Evolutionary conservation across 2,888 invertebrate genomes (phyloP).

Genomic region (Adineta ricciae): DNA sequence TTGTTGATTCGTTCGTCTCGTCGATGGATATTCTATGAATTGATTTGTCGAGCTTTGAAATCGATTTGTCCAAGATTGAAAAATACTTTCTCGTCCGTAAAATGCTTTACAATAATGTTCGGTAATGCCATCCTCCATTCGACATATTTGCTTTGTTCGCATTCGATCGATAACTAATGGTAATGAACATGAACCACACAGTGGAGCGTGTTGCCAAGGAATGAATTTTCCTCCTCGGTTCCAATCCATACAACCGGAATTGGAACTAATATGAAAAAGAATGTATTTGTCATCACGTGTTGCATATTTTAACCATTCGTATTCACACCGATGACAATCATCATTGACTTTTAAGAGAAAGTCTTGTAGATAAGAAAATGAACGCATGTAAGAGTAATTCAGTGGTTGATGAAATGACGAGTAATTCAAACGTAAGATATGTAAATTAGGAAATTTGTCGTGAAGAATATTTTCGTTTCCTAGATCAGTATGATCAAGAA

Average conservation of each 20-base stretch:
- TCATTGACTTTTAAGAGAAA: not conserved
- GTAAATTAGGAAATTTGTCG: not conserved
- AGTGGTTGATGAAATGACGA: not conserved
- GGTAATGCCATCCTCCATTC: constrained; percentile 1
- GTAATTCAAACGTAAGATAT: not conserved
- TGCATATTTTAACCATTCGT: constrained; percentile 2
- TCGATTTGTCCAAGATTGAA: not conserved
- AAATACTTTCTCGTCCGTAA: not conserved
- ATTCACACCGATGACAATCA: constrained; percentile 23
- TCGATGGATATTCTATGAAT: not conserved
- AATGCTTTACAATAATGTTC: constrained; percentile 19
- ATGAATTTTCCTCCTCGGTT: not conserved
- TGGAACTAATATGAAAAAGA: not conserved
- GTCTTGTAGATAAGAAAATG: not conserved
- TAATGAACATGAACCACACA: constrained; percentile 4
- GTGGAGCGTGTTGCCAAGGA: not conserved
- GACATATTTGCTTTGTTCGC: not conserved
- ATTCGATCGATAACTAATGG: not conserved
- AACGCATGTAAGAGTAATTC: not conserved
- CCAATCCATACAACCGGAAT: constrained; percentile 17
- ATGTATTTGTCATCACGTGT: not conserved
- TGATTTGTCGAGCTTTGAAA: not conserved
- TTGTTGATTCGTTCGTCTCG: not conserved
- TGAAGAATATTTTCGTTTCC: not conserved
- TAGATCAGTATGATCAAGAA: not conserved